These are phyloP conservation scores for Myotis vivesi DNA, from an alignment of 2,797 vertebrate genomes.

Conservation along the genomic window DNA sequence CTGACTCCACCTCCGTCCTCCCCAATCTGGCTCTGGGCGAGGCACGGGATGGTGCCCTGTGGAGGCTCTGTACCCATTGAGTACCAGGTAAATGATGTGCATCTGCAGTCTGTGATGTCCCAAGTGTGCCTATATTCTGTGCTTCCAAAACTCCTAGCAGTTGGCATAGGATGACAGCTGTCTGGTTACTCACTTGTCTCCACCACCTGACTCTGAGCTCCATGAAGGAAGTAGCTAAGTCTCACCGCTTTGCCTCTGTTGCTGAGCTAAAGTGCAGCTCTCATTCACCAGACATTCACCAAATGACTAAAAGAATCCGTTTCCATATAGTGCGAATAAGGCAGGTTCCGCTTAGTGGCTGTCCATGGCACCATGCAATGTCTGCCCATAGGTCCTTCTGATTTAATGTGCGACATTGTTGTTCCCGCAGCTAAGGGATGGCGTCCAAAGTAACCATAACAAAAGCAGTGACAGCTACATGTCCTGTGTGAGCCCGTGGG, in stretches of 20 bases:
- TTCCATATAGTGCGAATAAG: not conserved
- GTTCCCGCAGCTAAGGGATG: not conserved
- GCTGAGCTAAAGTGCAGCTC: not conserved
- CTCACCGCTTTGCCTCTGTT: not conserved
- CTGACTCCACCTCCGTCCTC: not conserved
- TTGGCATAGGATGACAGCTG: too few species aligned
- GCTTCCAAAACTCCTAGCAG: not conserved
- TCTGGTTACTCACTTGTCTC: not conserved
- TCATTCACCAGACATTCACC: not conserved
- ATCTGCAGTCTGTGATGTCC: not conserved
- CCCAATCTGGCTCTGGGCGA: not conserved
- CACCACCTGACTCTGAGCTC: not conserved
- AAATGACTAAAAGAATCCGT: not conserved
- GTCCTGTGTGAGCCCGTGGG: not conserved
- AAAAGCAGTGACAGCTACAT: not conserved
- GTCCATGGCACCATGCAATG: not conserved
- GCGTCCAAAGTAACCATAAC: not conserved
- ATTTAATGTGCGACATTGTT: not conserved
- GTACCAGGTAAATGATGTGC: not conserved
- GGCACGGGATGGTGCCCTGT: too few species aligned
- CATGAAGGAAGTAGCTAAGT: not conserved
- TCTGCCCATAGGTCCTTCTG: not conserved
- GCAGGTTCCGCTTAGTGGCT: not conserved
- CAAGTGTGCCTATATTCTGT: too few species aligned
- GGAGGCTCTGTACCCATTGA: not conserved